Base-by-base conservation (phyloP, 2,888 invertebrate species). In the Tachina grossa region DNA sequence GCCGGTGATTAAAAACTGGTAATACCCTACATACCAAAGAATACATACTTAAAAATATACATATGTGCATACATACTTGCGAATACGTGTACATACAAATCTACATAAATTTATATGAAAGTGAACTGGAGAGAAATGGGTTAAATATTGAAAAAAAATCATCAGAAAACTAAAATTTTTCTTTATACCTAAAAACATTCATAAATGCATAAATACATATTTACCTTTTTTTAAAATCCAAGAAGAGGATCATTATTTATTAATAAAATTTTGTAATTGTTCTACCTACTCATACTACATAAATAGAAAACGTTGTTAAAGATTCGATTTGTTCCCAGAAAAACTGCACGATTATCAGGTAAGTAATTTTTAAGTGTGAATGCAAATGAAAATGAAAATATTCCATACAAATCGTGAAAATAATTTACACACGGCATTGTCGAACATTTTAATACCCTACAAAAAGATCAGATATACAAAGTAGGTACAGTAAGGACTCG, bases 291-390 rank as follows among this genome's bases (percentile, higher is more conserved):
- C 14, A 49, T 14, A 49, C 14, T 6, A 14, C 39, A 59, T n/a
- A 43, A 45, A 19, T 22, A 55, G 13, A 31, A 31, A n/a, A 49
- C n/a, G 14, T 65, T 10, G 22, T 65, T 65, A 45, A 22, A 19
- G n/a, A 65, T 45, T 45, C 61, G 16, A n/a, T 43, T 61, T 61
- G 16, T 16, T 3, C 41, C 41, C 14, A 55, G 11, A 49, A 39
- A 47, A 49, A 59, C 22, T 59, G 16, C 19, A 51, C 61, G 19
- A 61, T 51, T 74, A 49, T 51, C 74, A 74, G 51, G 61, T 74
- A 74, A 63, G 16, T 61, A 16, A 55, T 39, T 39, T 39, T 1
- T 31, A 10, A 19, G 22, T 65, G 19, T 22, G 14, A 47, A 16
- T 45, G 47, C 45, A 63, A 19, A 19, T 63, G 6, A 45, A 43